Base-by-base conservation (phyloP, 2,113 vertebrate genomes). In the Peromyscus polionotus region DNA sequence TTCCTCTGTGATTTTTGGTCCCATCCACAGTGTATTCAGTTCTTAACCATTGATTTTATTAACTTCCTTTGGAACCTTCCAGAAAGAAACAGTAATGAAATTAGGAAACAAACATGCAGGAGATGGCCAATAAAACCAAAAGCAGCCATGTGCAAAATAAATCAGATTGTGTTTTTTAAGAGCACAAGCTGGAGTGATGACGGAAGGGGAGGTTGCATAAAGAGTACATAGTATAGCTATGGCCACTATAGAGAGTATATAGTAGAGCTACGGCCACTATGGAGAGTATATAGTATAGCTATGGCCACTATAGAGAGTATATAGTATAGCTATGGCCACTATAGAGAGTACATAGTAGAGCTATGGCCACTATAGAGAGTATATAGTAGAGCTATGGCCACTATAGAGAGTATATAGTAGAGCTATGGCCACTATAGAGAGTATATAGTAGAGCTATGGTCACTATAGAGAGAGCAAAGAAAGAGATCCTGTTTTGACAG, bases 11-110 rank as follows among this genome's bases (percentile, higher is more conserved):
- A 88, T 81, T 95, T 42, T 97, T 94, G 36, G 61, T 72, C 88
- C 10, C 5, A 87, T n/a, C 26, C 85, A 24, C 24, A 90, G 4
- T 59, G 1, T 90, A 90, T 68, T 65, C 83, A 65, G 24, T 65
- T 94, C 65, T 67, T 93, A 93, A 68, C 72, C 65, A 33, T 65
- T 88, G 88, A 90, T 92, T 96, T 97, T 95, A 42, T 65, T 92
- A 48, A 75, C 19, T 93, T 79, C 12, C 20, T 81, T 88, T 92
- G 39, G n/a, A 95, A 22, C 51, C 12, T 5, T 83, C 36, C 75
- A 80, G 48, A 95, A 97, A 61, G 10, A 95, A 91, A 20, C 7
- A 73, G 26, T 63, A 76, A 75, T 90, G 57, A 95, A 95, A 75
- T 59, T 31, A 59, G 16, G 51, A 57, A 54, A n/a, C 4, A 59